Evolutionary conservation across 2,113 vertebrate species (phyloP).

Genomic region (Cheilinus undulatus): DNA sequence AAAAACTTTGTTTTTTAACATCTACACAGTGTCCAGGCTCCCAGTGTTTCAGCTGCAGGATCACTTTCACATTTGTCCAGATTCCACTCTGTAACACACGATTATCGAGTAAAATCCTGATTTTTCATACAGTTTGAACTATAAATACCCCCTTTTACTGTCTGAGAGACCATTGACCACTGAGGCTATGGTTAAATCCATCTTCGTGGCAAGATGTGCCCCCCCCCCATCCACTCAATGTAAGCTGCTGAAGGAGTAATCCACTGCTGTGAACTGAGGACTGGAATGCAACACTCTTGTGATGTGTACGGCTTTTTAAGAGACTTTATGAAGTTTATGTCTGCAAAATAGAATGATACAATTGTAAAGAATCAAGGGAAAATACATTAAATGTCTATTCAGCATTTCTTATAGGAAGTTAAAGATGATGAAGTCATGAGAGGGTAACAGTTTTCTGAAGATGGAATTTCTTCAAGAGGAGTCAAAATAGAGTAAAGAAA

Average conservation of each 20-base stretch:
- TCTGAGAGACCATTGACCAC: slow-evolving; percentile 27
- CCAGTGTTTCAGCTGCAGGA: not conserved
- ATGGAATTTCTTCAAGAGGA: not conserved
- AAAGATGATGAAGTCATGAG: not conserved
- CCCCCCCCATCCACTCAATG: not conserved
- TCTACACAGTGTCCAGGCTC: not conserved
- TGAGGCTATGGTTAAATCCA: slow-evolving; percentile 10
- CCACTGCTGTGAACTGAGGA: not conserved
- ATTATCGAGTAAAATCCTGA: not conserved
- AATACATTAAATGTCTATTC: too few species aligned
- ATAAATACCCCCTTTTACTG: not conserved
- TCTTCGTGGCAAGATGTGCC: slow-evolving; percentile 8
- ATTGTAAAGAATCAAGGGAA: too few species aligned
- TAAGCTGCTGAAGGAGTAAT: slow-evolving; percentile 31
- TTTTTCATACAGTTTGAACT: slow-evolving; percentile 1
- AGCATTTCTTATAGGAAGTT: slow-evolving; percentile 3
- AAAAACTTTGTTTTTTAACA: not conserved
- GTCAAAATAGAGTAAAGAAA: too few species aligned
- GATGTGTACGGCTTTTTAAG: slow-evolving; percentile 24
- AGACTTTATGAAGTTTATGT: not conserved
- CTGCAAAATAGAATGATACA: too few species aligned
- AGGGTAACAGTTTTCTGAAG: not conserved
- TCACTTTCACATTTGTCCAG: not conserved
- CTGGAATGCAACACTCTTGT: slow-evolving; percentile 8
- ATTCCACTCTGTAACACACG: not conserved